These are phyloP conservation scores for Penaeus chinensis DNA, from an alignment of 1,140 invertebrate species.

Conservation along the genomic window DNA sequence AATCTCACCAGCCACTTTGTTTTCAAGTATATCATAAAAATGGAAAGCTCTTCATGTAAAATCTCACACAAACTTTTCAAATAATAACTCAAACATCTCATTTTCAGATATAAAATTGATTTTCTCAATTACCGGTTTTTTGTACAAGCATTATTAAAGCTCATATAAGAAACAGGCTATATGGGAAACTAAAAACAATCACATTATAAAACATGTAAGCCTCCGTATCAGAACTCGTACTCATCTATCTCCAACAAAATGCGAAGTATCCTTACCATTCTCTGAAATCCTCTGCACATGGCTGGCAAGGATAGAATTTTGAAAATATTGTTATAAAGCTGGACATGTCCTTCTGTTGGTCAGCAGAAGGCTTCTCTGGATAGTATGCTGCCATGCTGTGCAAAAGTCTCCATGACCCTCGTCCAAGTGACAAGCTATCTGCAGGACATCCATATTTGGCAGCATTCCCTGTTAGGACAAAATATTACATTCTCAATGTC, in stretches of 20 bases:
- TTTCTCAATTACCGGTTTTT: too few species aligned
- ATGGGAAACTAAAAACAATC: too few species aligned
- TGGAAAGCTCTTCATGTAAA: too few species aligned
- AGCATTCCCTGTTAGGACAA: slow-evolving; percentile 40
- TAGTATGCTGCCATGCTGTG: slow-evolving; percentile 98
- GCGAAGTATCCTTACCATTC: slow-evolving; percentile 75
- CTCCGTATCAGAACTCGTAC: background rate
- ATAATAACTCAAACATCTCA: slow-evolving; percentile 15
- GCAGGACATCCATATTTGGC: slow-evolving; percentile 63
- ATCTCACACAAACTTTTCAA: background rate
- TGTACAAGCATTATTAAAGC: too few species aligned
- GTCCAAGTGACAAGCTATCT: slow-evolving; percentile 67
- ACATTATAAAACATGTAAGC: too few species aligned
- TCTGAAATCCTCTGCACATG: slow-evolving; percentile 91
- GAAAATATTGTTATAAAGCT: slow-evolving; percentile 88
- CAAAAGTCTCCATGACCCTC: slow-evolving; percentile 88
- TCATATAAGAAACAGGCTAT: too few species aligned
- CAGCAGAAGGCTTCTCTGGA: slow-evolving; percentile 84
- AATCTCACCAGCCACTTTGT: too few species aligned
- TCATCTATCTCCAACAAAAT: background rate
- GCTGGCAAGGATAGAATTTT: slow-evolving; percentile 93
- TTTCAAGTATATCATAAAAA: too few species aligned
- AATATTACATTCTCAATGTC: background rate
- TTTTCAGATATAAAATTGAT: background rate
- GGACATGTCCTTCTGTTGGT: slow-evolving; percentile 81